These are phyloP conservation scores for Pampus argenteus DNA, from an alignment of 2,797 vertebrate species.

Conservation along the genomic window DNA sequence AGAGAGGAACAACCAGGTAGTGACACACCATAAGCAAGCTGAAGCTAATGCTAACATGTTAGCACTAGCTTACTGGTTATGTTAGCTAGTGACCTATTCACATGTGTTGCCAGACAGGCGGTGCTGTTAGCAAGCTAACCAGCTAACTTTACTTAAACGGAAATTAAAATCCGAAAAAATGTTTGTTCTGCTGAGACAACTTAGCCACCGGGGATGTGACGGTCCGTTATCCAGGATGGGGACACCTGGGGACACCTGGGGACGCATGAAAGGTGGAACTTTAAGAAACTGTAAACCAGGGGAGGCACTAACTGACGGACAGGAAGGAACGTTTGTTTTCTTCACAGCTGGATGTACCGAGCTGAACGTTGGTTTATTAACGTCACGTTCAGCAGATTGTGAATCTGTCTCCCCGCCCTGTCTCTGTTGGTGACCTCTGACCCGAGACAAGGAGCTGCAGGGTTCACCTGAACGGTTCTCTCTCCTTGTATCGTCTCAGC, in stretches of 20 bases:
- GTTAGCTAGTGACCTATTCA: constrained; percentile 8
- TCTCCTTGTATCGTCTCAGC: constrained; percentile 6
- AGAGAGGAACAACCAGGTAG: background rate
- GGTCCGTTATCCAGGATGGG: background rate
- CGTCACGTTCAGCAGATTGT: constrained; percentile 30
- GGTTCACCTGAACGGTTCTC: constrained; percentile 23
- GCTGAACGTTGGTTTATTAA: background rate
- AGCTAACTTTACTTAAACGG: background rate
- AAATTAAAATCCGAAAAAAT: background rate
- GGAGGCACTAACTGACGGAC: background rate
- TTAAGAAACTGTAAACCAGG: background rate
- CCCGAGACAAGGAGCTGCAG: constrained; percentile 13
- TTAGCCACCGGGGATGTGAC: background rate
- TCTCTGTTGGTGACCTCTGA: constrained; percentile 40
- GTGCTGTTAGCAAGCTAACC: constrained; percentile 9
- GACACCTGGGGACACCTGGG: too few relatives aligned
- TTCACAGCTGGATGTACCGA: constrained; percentile 5
- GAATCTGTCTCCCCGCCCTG: constrained; percentile 7
- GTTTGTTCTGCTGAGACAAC: background rate
- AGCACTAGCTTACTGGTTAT: background rate
- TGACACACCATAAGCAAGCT: background rate
- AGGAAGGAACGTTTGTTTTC: background rate
- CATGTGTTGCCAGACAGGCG: background rate
- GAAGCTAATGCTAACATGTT: background rate
- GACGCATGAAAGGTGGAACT: background rate